A percentile compares a stretch with the other conserved stretches of the same genome.
phyloP scores from a whole-genome alignment of 2,888 invertebrate genomes.

The Drosophila diplacantha region DNA sequence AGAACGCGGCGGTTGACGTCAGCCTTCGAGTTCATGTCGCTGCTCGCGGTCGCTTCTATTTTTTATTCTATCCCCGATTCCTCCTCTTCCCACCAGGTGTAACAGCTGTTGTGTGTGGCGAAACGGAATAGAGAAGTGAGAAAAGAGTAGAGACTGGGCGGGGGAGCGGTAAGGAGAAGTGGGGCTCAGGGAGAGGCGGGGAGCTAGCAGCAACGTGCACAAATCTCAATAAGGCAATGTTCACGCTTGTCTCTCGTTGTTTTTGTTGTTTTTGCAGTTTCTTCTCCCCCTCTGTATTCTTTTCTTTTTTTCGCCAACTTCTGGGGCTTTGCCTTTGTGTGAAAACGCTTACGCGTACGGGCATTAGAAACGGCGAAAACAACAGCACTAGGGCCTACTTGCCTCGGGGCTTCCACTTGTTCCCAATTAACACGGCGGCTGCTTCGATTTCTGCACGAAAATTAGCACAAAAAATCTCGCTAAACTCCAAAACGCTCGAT shows the following conservation, averaged over 20 bases:
- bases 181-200: background rate
- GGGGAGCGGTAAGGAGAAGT: constrained; percentile 38
- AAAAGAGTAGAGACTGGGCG: constrained; percentile 36
- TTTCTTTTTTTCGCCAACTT: constrained; percentile 6
- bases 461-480: constrained; percentile 21
- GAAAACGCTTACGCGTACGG: constrained; percentile 14
- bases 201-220: constrained; percentile 48
- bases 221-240: constrained; percentile 66
- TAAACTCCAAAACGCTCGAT: constrained; percentile 29
- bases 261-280: constrained; percentile 41
- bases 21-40: constrained; percentile 89
- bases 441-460: constrained; percentile 41
- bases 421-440: constrained; percentile 42
- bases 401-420: constrained; percentile 59
- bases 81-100: constrained; percentile 37
- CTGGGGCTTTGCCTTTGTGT: constrained; percentile 42
- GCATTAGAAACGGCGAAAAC: constrained; percentile 3
- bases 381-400: constrained; percentile 38
- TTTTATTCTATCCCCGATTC: constrained; percentile 26
- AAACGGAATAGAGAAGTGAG: constrained; percentile 8
- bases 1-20: constrained; percentile 94
- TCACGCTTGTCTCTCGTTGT: constrained; percentile 44
- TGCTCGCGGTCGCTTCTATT: constrained; percentile 37
- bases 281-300: constrained; percentile 31
- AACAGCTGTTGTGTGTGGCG: constrained; percentile 57